These are phyloP conservation scores for Salarias fasciatus DNA, from an alignment of 2,797 vertebrate genomes.

Conservation along the genomic window DNA sequence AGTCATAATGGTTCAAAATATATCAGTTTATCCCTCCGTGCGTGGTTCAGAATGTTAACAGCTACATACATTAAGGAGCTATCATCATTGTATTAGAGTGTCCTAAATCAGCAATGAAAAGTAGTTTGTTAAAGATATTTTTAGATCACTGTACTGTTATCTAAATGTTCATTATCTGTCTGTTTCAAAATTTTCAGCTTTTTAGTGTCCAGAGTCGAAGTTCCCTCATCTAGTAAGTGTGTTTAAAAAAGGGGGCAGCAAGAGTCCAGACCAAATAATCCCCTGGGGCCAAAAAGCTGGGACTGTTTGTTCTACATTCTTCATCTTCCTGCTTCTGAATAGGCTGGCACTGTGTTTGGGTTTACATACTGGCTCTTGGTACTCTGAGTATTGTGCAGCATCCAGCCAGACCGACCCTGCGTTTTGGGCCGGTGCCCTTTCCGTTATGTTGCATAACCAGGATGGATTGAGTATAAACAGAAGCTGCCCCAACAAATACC, in stretches of 20 bases:
- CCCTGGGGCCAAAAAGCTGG: slow-evolving; percentile 35
- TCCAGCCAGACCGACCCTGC: slow-evolving; percentile 34
- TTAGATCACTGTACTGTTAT: slow-evolving; percentile 40
- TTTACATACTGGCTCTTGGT: slow-evolving; percentile 47
- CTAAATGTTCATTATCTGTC: slow-evolving; percentile 37
- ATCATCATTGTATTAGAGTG: slow-evolving; percentile 20
- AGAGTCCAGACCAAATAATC: slow-evolving; percentile 51
- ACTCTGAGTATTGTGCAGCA: slow-evolving; percentile 53
- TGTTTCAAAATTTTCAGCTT: slow-evolving; percentile 43
- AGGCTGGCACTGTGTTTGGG: slow-evolving; percentile 55
- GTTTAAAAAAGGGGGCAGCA: slow-evolving; percentile 27
- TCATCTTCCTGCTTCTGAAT: slow-evolving; percentile 70
- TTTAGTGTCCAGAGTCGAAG: slow-evolving; percentile 30
- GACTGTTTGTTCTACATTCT: slow-evolving; percentile 64
- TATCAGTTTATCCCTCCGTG: not conserved
- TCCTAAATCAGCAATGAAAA: not conserved
- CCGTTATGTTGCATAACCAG: slow-evolving; percentile 64
- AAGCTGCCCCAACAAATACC: slow-evolving; percentile 41
- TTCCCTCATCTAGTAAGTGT: slow-evolving; percentile 11
- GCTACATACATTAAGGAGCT: not conserved
- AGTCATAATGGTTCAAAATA: not conserved
- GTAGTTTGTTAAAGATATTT: slow-evolving; percentile 14
- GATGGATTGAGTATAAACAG: slow-evolving; percentile 51
- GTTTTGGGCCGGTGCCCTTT: slow-evolving; percentile 57
- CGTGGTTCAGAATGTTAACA: not conserved